Base-by-base conservation (phyloP, 2,888 invertebrate genomes). In the Rapana venosa region DNA sequence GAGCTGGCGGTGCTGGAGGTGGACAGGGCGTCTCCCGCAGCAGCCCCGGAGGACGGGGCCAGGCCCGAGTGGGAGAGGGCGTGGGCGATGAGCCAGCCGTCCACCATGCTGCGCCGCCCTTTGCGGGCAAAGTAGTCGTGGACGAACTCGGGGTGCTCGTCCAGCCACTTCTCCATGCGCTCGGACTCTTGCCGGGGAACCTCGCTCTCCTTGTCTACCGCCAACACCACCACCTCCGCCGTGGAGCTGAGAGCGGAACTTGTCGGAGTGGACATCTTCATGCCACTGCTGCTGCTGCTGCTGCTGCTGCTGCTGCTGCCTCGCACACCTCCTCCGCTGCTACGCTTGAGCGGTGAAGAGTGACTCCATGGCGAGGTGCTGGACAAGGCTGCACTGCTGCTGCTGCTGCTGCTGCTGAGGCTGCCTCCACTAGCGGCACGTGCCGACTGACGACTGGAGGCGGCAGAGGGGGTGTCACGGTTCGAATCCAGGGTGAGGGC, bases 71-170 rank as follows among this genome's bases (percentile, higher is more conserved):
- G 95, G 83, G 92, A 92, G 8, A 95, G 90, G n/a, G 95, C 95
- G 84, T 95, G 96, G 1, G 94, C 91, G 92, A 98, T 97, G 94
- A 99, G 97, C 99, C 99, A 99, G 93, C 98, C 97, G 96, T 99
- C 98, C 94, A 99, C 98, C 95, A 98, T 98, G 96, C 98, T 98
- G 93, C 98, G 97, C 93, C 98, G 98, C 93, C 98, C 98, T 97
- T 99, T 98, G 96, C 98, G 98, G 96, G 93, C 96, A 95, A 99
- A 98, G 96, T 99, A 99, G 96, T 99, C 98, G 96, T 98, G 98
- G 93, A 98, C 98, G 96, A 99, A 99, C 96, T 98, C 98, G 94
- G 98, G 98, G 97, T 99, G 98, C 96, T 98, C 98, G 96, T 99
- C 99, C 94, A 99, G 97, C 99, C 99, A 99, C 94, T 98, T 97